A percentile compares a stretch with the other conserved stretches of the same genome.
Evolutionary conservation across 2,797 vertebrate species (phyloP).

Genomic region (Vireo griseus): DNA sequence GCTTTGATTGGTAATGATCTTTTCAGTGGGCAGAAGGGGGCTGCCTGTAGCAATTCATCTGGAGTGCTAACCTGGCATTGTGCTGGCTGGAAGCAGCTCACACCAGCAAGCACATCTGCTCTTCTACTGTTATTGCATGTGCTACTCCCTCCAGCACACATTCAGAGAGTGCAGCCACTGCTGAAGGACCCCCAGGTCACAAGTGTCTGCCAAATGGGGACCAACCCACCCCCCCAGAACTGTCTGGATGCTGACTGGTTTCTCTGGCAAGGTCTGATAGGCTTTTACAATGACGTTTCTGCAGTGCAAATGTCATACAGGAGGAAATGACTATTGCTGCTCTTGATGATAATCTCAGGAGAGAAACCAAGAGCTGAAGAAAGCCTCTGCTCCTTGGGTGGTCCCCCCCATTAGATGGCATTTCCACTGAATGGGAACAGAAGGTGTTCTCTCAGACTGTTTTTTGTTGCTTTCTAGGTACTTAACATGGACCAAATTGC

Average conservation of each 20-base stretch:
- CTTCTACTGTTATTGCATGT: rapidly evolving
- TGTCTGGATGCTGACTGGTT: background rate
- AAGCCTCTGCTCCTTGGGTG: background rate
- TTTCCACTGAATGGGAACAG: background rate
- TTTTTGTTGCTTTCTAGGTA: background rate
- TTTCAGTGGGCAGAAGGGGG: background rate
- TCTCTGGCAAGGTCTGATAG: background rate
- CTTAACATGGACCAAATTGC: background rate
- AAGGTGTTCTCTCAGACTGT: background rate
- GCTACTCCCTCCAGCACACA: background rate
- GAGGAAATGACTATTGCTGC: background rate
- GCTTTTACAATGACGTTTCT: background rate
- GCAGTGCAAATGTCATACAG: background rate
- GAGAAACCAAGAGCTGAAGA: background rate
- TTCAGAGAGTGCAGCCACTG: background rate
- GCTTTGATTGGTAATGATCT: slow-evolving; percentile 25
- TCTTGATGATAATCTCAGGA: background rate
- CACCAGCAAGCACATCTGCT: background rate
- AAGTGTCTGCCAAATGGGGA: background rate
- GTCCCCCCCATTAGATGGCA: background rate
- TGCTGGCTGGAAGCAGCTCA: background rate
- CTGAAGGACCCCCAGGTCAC: background rate
- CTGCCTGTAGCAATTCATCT: slow-evolving; percentile 14
- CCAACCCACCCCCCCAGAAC: background rate
- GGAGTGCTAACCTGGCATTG: background rate